Evolutionary conservation across 1,140 invertebrate species (phyloP).

Genomic region (Drosophila melanogaster): Release_6_plus_ISO1_MT NT_033779.5:15830501-15831000

Average conservation of each 20-base stretch:
- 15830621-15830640: not conserved
- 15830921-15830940: constrained; percentile 82
- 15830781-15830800: constrained; percentile 77
- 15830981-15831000: not conserved
- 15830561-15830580: not conserved
- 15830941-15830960: constrained; percentile 21
- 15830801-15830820: constrained; percentile 48
- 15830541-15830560: not conserved
- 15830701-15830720: constrained; percentile 39
- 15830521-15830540: not conserved
- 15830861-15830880: constrained; percentile 29
- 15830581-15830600: too few relatives aligned
- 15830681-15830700: constrained; percentile 50
- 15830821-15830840: constrained; percentile 16
- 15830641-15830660: constrained; percentile 3
- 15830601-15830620: not conserved
- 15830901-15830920: constrained; percentile 81
- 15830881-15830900: constrained; percentile 64
- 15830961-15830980: not conserved
- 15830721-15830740: constrained; percentile 51
- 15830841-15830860: constrained; percentile 23
- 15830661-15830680: constrained; percentile 23
- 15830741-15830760: constrained; percentile 59
- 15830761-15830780: constrained; percentile 76
- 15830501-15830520: too few relatives aligned